Percentiles rank a stretch among this genome's conserved stretches.
Conservation (phyloP, 2,888 invertebrate genomes). For the Thereva nobilitata region DNA sequence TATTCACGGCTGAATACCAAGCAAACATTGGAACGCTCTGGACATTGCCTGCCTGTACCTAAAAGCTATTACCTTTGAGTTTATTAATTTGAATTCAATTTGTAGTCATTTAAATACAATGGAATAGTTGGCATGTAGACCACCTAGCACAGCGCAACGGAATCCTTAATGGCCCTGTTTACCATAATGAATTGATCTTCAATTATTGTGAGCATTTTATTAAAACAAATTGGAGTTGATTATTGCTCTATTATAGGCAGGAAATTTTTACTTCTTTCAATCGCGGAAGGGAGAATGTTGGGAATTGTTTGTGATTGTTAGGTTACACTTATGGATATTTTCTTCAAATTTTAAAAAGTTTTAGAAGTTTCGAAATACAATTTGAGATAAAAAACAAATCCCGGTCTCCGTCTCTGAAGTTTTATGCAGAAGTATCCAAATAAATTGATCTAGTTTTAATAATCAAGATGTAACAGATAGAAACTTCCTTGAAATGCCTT, state of each 20-base stretch:
- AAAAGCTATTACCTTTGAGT: slow-evolving; percentile 17
- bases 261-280: not conserved
- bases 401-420: too few relatives aligned
- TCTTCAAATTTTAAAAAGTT: too few relatives aligned
- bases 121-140: slow-evolving; percentile 4
- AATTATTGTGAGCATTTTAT: slow-evolving; percentile 21
- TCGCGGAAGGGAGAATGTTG: too few relatives aligned
- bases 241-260: slow-evolving; percentile 25
- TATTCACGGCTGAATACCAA: too few relatives aligned
- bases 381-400: too few relatives aligned
- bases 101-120: slow-evolving; percentile 36
- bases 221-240: slow-evolving; percentile 11
- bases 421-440: too few relatives aligned
- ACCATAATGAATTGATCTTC: slow-evolving; percentile 27
- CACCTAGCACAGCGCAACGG: slow-evolving; percentile 5
- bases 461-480: too few relatives aligned
- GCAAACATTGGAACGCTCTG: not conserved
- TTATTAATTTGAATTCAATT: slow-evolving; percentile 35
- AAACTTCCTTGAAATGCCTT: too few relatives aligned
- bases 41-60: not conserved
- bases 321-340: too few relatives aligned
- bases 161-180: slow-evolving; percentile 14
- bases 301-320: too few relatives aligned
- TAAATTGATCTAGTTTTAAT: too few relatives aligned
- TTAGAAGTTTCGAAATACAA: too few relatives aligned